Evolutionary conservation across 2,888 invertebrate species (phyloP).

Genomic region (Nomada fucata): DNA sequence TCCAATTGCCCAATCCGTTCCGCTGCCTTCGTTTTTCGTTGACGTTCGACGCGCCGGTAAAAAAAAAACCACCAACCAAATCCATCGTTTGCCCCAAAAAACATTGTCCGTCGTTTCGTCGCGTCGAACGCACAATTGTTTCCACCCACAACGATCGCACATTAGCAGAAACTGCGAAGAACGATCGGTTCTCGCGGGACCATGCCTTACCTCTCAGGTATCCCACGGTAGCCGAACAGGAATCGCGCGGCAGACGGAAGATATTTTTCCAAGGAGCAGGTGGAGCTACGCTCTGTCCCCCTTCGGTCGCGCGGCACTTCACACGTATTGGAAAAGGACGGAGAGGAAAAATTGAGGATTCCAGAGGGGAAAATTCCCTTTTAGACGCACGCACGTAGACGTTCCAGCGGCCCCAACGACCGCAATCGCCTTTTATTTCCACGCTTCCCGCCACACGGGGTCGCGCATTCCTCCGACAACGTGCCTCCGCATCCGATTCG

Average conservation of each 20-base stretch:
- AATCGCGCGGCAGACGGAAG: slow-evolving; percentile 45
- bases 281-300: slow-evolving; percentile 38
- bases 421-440: slow-evolving; percentile 54
- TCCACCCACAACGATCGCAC: not conserved
- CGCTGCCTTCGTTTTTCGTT: too few species aligned
- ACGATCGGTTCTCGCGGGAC: slow-evolving; percentile 4
- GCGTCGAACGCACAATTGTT: too few species aligned
- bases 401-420: slow-evolving; percentile 44
- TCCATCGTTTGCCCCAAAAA: too few species aligned
- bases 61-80: too few species aligned
- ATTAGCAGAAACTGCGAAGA: not conserved
- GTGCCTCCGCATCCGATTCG: slow-evolving; percentile 13
- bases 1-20: too few species aligned
- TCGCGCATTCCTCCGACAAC: slow-evolving; percentile 15
- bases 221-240: slow-evolving; percentile 59
- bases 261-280: slow-evolving; percentile 60
- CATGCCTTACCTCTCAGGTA: slow-evolving; percentile 62
- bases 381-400: slow-evolving; percentile 42
- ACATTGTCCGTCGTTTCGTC: too few species aligned
- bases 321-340: slow-evolving; percentile 17
- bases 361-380: slow-evolving; percentile 50
- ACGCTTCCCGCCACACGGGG: slow-evolving; percentile 53
- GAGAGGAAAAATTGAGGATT: slow-evolving; percentile 48
- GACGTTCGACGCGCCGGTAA: too few species aligned
- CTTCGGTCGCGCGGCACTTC: slow-evolving; percentile 35